Percentiles rank a stretch among this genome's conserved stretches.
phyloP scores from a whole-genome alignment of 2,113 vertebrate genomes.

The Illadopsis cleaveri region DNA sequence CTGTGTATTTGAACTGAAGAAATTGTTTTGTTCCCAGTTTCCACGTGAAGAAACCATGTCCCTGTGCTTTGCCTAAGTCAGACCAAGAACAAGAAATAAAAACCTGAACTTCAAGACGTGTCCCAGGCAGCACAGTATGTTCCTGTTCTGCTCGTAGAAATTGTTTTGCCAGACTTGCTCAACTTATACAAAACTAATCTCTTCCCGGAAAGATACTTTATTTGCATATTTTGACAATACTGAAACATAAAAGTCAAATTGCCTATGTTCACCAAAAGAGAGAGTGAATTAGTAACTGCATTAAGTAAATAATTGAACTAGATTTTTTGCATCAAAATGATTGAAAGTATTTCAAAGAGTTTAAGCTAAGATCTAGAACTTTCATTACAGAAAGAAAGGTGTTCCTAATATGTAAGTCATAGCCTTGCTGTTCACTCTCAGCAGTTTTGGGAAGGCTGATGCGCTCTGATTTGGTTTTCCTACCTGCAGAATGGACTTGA shows the following conservation, averaged over 20 bases:
- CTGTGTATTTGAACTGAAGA: neutral
- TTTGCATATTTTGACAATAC: slow-evolving; percentile 46
- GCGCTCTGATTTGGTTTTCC: neutral
- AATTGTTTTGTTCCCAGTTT: neutral
- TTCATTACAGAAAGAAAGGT: neutral
- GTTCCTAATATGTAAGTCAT: neutral
- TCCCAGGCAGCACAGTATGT: slow-evolving; percentile 9
- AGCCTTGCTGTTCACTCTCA: neutral
- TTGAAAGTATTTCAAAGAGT: neutral
- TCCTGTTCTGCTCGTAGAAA: neutral
- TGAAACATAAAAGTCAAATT: neutral
- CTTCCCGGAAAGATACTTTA: slow-evolving; percentile 12
- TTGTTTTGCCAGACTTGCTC: slow-evolving; percentile 51
- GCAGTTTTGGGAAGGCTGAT: neutral
- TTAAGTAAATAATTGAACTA: neutral
- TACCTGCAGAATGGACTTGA: neutral
- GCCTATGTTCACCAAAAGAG: neutral
- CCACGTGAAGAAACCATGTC: neutral
- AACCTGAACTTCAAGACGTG: slow-evolving; percentile 37
- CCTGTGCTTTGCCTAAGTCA: neutral
- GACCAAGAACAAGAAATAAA: neutral
- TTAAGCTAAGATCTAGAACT: neutral
- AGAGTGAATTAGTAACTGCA: neutral
- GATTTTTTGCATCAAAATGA: neutral
- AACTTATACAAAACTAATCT: neutral